phyloP scores from a whole-genome alignment of 2,113 vertebrate genomes.

The Hyla sarda region DNA sequence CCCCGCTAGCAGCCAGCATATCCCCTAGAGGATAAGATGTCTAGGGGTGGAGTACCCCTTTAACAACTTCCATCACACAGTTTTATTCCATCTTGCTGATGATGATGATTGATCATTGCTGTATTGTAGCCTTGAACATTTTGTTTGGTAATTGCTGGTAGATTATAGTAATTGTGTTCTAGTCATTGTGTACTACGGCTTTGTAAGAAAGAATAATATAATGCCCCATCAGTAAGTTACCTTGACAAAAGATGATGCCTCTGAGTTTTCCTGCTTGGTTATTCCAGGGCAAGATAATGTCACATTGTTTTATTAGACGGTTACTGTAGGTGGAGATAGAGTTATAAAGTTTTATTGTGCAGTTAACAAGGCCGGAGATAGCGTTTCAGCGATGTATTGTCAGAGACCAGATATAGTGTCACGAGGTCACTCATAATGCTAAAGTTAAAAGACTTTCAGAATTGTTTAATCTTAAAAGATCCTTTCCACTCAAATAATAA shows the following conservation, averaged over 20 bases:
- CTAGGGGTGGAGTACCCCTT: too few relatives aligned
- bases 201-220: not conserved
- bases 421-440: slow-evolving; percentile 6
- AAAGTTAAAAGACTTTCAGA: not conserved
- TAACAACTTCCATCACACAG: not conserved
- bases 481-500: not conserved
- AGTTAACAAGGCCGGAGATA: slow-evolving; percentile 13
- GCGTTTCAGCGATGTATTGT: not conserved
- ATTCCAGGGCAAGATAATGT: slow-evolving; percentile 17
- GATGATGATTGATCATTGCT: not conserved
- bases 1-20: too few relatives aligned
- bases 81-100: not conserved
- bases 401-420: not conserved
- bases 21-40: too few relatives aligned
- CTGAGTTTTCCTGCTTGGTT: not conserved
- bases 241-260: not conserved
- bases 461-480: not conserved
- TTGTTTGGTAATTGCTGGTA: not conserved
- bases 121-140: not conserved
- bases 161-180: not conserved
- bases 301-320: slow-evolving; percentile 17
- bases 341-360: slow-evolving; percentile 21
- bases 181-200: not conserved
- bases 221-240: not conserved
- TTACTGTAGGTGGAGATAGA: slow-evolving; percentile 16